A percentile compares a stretch with the other conserved stretches of the same genome.
Evolutionary conservation across 2,888 invertebrate genomes (phyloP).

Genomic region (Parochlus steinenii): DNA sequence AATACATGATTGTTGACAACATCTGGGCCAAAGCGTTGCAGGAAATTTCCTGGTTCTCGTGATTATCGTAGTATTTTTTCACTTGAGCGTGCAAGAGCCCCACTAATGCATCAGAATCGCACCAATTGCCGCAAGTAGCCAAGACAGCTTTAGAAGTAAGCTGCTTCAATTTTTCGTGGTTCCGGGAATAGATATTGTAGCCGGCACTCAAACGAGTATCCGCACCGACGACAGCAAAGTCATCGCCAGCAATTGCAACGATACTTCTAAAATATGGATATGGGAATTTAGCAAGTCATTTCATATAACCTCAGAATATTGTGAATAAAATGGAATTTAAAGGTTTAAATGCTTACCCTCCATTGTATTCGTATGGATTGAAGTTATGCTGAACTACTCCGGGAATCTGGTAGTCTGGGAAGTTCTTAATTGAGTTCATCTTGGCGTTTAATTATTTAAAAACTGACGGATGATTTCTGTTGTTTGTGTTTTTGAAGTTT

Average conservation of each 20-base stretch:
- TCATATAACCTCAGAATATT: slow-evolving; percentile 4
- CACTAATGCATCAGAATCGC: slow-evolving; percentile 84
- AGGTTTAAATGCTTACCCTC: slow-evolving; percentile 40
- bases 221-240: slow-evolving; percentile 87
- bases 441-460: neutral
- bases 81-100: slow-evolving; percentile 68
- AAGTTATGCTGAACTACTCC: slow-evolving; percentile 35
- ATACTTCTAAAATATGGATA: slow-evolving; percentile 51
- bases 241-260: slow-evolving; percentile 89
- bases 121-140: slow-evolving; percentile 96
- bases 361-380: slow-evolving; percentile 58
- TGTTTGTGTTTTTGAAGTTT: no score
- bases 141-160: slow-evolving; percentile 71
- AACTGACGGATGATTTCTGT: no score
- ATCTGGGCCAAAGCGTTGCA: slow-evolving; percentile 90
- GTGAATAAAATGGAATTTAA: neutral
- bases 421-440: slow-evolving; percentile 6
- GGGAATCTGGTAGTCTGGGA: slow-evolving; percentile 27
- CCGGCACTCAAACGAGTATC: slow-evolving; percentile 88
- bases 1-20: slow-evolving; percentile 89
- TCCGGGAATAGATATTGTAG: slow-evolving; percentile 75
- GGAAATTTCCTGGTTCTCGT: slow-evolving; percentile 71
- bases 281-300: slow-evolving; percentile 2
- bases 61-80: slow-evolving; percentile 91
- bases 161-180: slow-evolving; percentile 73